Evolutionary conservation across 1,140 invertebrate species (phyloP), one percentile per base, ranked within the genome.

Genomic region (Streblospio benedicti): DNA sequence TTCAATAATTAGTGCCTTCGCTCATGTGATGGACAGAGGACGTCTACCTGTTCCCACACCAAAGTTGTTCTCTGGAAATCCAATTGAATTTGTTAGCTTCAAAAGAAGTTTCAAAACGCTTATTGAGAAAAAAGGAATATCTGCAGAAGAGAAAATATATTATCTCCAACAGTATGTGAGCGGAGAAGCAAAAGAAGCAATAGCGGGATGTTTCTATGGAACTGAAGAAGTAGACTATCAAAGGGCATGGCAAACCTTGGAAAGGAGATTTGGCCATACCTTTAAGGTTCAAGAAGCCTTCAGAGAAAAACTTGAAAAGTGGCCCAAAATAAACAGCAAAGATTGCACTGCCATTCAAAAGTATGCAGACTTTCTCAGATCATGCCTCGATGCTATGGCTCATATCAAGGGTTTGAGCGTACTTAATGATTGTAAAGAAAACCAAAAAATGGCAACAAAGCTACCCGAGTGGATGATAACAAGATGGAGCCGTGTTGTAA

Each of bases 401-500:
- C 23, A n/a, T 3, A 58, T 62, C 20, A 20, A 27, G 16, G 43
- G 52, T 41, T 47, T 63, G 0, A 43, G 52, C 18, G 32, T 66
- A 27, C 60, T 68, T 3, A 57, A 68, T 49, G 65, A 68, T 41
- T 33, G 49, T 12, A 25, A 58, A 23, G 65, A 67, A 54, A 67
- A 67, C 33, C 33, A 57, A 14, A 63, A 67, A 38, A 56, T 67
- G 30, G 41, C 64, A 49, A 5, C 38, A 16, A 67, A 63, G 41
- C 47, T 68, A 12, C 63, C 67, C 1, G 65, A 67, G 6, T 67
- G 65, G 67, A 20, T 67, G 27, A 54, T 65, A 2, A 35, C 14
- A 16, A 44, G 59, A 43, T 63, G 63, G 63, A 50, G 32, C 2
- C 52, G 61, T 25, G 57, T 63, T 25, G 67, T 56, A 4, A 18